A percentile compares a stretch with the other conserved stretches of the same genome.
Evolutionary conservation across 1,140 invertebrate genomes (phyloP).

Genomic region (Tetragnatha versicolor): DNA sequence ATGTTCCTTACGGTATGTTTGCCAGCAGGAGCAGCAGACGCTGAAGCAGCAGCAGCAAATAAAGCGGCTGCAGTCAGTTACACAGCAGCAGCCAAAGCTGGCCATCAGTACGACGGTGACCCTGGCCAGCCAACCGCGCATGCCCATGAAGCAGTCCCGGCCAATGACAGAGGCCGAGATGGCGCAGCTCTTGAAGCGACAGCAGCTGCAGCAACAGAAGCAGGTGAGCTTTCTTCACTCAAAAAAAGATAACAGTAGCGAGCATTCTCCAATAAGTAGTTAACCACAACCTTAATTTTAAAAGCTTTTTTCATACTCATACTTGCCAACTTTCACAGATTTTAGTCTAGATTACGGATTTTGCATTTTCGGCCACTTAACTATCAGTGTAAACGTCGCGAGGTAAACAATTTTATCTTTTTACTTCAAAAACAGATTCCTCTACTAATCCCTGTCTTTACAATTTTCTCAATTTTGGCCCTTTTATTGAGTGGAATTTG

Average conservation of each 20-base stretch:
- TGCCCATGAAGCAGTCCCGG: slow-evolving; percentile 64
- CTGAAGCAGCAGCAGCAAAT: slow-evolving; percentile 57
- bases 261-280: background rate
- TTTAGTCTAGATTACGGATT: background rate
- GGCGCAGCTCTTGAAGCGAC: slow-evolving; percentile 72
- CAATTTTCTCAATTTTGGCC: no score
- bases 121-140: slow-evolving; percentile 60
- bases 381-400: background rate
- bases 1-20: no score
- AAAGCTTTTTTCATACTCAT: background rate
- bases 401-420: no score
- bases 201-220: slow-evolving; percentile 71
- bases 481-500: no score
- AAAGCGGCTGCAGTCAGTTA: slow-evolving; percentile 59
- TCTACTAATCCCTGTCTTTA: no score
- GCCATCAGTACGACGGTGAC: slow-evolving; percentile 59
- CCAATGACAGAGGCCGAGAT: slow-evolving; percentile 74
- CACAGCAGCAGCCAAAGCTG: slow-evolving; percentile 58
- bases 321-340: background rate
- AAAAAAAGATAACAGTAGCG: background rate
- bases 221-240: slow-evolving; percentile 14
- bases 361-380: background rate
- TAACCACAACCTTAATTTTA: background rate
- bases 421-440: no score
- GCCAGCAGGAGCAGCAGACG: slow-evolving; percentile 61